Conservation (phyloP, 2,888 invertebrate species). For the Epsilonema sp. region DNA sequence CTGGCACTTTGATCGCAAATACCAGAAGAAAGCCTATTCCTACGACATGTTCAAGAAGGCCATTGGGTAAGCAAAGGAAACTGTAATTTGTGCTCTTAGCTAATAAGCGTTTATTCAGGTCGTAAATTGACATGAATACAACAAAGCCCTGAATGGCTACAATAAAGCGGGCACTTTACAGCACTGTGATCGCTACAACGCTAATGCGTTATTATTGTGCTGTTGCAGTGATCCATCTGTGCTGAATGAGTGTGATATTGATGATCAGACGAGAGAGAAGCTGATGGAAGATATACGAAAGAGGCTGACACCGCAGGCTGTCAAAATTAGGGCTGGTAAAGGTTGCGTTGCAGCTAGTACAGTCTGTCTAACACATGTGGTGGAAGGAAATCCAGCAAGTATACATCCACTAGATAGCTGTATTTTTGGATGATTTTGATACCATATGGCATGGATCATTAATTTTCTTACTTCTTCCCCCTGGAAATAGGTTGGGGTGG, state of each 20-base stretch:
- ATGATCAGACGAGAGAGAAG: constrained; percentile 72
- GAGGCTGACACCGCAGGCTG: constrained; percentile 87
- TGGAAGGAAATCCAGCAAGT: neutral
- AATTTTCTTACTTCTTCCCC: no score
- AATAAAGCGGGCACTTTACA: no score
- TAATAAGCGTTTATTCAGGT: no score
- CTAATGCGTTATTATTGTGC: neutral
- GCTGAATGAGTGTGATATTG: constrained; percentile 81
- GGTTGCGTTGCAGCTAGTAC: constrained; percentile 4
- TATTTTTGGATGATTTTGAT: neutral
- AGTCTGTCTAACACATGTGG: no score
- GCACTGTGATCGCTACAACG: no score
- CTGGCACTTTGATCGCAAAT: constrained; percentile 93
- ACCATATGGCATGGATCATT: no score
- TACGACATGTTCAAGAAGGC: constrained; percentile 98
- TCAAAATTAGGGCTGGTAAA: constrained; percentile 69
- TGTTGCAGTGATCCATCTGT: constrained; percentile 69
- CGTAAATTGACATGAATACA: no score
- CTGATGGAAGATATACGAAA: constrained; percentile 80
- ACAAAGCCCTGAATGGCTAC: no score
- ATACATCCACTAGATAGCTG: no score
- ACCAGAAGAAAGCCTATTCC: constrained; percentile 79
- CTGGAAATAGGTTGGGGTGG: no score
- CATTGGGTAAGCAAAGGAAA: constrained; percentile 75
- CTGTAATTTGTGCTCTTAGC: constrained; percentile 19